These are phyloP conservation scores for Archegozetes longisetosus DNA, from an alignment of 1,140 invertebrate species.

Conservation along the genomic window DNA sequence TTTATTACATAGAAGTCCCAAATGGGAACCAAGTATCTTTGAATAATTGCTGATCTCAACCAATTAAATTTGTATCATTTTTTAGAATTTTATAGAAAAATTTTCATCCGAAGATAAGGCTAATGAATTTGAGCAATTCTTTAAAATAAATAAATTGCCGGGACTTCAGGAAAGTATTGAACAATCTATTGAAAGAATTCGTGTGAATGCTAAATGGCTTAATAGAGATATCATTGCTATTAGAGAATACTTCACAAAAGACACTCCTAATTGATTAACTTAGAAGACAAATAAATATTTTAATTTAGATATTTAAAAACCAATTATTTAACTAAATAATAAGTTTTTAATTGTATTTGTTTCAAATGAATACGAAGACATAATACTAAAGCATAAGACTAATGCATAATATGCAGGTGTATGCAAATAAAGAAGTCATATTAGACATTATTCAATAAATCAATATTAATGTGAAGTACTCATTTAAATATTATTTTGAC, in stretches of 20 bases:
- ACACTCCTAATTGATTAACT: neutral
- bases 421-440: too few relatives aligned
- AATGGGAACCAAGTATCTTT: too few relatives aligned
- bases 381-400: too few relatives aligned
- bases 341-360: too few relatives aligned
- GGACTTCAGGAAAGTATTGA: conserved; percentile 68
- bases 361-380: too few relatives aligned
- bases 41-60: neutral
- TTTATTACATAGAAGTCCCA: too few relatives aligned
- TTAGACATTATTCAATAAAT: too few relatives aligned
- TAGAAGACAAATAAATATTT: neutral
- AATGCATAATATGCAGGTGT: too few relatives aligned
- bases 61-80: neutral
- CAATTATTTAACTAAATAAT: too few relatives aligned
- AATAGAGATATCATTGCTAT: neutral
- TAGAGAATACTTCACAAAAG: neutral
- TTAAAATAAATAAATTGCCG: conserved; percentile 50
- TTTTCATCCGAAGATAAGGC: conserved; percentile 65
- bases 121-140: conserved; percentile 65
- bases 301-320: too few relatives aligned
- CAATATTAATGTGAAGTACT: too few relatives aligned
- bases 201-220: neutral
- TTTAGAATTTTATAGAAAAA: conserved; percentile 59
- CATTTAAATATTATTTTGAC: too few relatives aligned
- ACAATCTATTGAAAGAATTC: conserved; percentile 50